Conservation (phyloP, 2,797 vertebrate species). For the Dromococcyx pavoninus region DNA sequence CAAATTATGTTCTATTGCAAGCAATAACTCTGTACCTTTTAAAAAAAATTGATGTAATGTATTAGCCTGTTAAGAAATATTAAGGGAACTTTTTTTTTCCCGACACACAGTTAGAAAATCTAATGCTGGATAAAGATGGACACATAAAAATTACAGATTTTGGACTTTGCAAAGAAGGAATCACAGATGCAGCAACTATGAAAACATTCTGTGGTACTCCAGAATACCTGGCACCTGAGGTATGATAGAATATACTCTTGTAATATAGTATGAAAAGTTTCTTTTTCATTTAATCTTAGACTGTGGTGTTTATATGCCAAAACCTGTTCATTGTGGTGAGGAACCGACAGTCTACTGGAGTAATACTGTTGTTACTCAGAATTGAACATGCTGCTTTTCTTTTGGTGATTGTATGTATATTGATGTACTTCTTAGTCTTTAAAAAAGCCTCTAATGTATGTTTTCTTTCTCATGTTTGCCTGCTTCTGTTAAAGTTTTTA, state of each 20-base stretch:
- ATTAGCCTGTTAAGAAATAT: constrained; percentile 7
- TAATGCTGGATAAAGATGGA: constrained; percentile 98
- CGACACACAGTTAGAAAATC: constrained; percentile 89
- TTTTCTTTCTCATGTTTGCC: constrained; percentile 21
- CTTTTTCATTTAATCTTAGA: not conserved
- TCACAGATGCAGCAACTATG: constrained; percentile 97
- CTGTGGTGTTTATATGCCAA: not conserved
- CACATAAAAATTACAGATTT: constrained; percentile 99
- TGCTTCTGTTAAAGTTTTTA: constrained; percentile 31
- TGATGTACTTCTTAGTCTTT: not conserved
- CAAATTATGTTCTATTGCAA: not conserved
- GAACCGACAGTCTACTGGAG: not conserved
- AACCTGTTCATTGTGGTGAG: not conserved
- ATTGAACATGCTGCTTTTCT: not conserved
- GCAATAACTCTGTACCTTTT: not conserved
- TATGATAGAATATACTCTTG: constrained; percentile 62
- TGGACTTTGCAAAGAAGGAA: constrained; percentile 97
- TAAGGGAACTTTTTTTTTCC: constrained; percentile 39
- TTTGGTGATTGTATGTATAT: not conserved
- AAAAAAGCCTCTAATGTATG: not conserved
- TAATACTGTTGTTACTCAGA: not conserved
- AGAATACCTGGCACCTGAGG: constrained; percentile 96
- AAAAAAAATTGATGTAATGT: not conserved
- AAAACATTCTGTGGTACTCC: constrained; percentile 98
- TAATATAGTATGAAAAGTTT: not conserved